Conservation (phyloP, 2,113 vertebrate species). For the Peucedramus taeniatus region DNA sequence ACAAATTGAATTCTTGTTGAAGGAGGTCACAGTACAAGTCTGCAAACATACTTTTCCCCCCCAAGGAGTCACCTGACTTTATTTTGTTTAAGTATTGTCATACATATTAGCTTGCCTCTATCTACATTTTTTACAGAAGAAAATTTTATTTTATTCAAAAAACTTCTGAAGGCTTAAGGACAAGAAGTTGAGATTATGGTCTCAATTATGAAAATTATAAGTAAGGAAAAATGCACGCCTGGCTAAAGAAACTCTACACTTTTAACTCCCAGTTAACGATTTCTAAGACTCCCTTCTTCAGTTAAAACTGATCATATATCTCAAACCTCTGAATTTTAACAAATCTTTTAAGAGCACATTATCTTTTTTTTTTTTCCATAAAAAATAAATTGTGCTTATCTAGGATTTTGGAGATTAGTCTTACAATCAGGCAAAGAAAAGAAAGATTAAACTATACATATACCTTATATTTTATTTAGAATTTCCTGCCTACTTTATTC, state of each 20-base stretch:
- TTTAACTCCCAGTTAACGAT: not conserved
- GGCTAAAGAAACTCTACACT: rapidly evolving
- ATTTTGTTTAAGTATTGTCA: not conserved
- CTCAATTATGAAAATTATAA: not conserved
- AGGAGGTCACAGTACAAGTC: not conserved
- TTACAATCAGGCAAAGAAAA: not conserved
- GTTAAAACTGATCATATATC: not conserved
- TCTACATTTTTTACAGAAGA: not conserved
- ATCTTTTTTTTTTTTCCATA: not conserved
- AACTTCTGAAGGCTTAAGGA: not conserved
- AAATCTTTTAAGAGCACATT: not conserved
- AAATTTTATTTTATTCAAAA: not conserved
- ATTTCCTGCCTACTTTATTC: not conserved
- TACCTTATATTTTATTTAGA: not conserved
- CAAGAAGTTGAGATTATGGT: not conserved
- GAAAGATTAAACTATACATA: not conserved
- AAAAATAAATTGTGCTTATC: not conserved
- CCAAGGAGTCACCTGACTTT: not conserved
- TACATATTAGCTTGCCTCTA: not conserved
- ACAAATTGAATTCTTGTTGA: not conserved
- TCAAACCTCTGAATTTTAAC: not conserved
- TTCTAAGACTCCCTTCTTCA: not conserved
- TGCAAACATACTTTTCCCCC: not conserved
- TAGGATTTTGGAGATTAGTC: not conserved
- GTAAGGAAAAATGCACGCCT: not conserved